Evolutionary conservation across 2,113 vertebrate species (phyloP).

Genomic region (Ammodytes marinus): DNA sequence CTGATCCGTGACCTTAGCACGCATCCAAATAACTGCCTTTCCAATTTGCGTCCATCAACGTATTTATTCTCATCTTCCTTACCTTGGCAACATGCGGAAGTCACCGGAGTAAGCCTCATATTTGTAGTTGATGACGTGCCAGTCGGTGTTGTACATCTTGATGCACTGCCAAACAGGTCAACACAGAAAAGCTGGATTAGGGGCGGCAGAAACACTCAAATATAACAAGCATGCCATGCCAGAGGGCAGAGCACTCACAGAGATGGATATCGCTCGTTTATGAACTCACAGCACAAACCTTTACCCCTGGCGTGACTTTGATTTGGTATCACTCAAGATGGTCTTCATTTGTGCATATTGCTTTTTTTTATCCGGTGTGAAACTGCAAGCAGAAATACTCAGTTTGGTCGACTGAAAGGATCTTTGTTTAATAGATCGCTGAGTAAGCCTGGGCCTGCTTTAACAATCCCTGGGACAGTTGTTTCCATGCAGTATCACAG

Average conservation of each 20-base stretch:
- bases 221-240: background rate
- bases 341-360: slow-evolving; percentile 1
- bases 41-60: background rate
- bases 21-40: slow-evolving; percentile 8
- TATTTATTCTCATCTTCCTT: slow-evolving; percentile 60
- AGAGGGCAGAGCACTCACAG: background rate
- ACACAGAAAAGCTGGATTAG: slow-evolving; percentile 61
- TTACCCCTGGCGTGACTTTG: background rate
- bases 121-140: slow-evolving; percentile 96
- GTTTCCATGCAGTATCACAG: slow-evolving; percentile 24
- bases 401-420: slow-evolving; percentile 28
- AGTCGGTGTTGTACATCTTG: slow-evolving; percentile 96
- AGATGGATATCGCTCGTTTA: background rate
- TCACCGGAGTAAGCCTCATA: slow-evolving; percentile 97
- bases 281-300: background rate
- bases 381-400: slow-evolving; percentile 29
- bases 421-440: slow-evolving; percentile 40
- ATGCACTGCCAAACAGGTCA: slow-evolving; percentile 90
- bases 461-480: slow-evolving; percentile 29
- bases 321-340: background rate
- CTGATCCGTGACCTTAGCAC: background rate
- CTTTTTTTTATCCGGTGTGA: slow-evolving; percentile 16
- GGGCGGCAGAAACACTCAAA: background rate
- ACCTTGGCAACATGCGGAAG: slow-evolving; percentile 96
- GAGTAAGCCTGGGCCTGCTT: slow-evolving; percentile 37